These are phyloP conservation scores for Myripristis jacobus DNA, from an alignment of 2,797 vertebrate genomes.

Conservation along the genomic window DNA sequence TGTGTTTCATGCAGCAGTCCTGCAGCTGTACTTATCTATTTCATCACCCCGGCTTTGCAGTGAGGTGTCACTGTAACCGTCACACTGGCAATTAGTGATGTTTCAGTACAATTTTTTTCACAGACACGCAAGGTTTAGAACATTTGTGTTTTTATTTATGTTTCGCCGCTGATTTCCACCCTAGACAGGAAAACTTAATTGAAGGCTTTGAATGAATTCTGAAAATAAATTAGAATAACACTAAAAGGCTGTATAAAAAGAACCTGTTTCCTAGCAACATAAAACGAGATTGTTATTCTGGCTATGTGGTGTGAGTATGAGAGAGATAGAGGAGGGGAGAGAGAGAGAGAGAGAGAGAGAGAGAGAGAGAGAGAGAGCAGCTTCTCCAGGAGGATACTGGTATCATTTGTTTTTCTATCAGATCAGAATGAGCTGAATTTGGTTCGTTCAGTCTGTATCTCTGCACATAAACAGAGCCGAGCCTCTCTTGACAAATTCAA, in stretches of 20 bases:
- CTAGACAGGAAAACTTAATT: conserved; percentile 57
- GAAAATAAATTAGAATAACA: conserved; percentile 78
- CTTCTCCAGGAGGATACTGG: conserved; percentile 40
- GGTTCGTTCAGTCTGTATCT: conserved; percentile 38
- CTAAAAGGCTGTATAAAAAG: conserved; percentile 62
- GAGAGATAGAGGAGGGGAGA: conserved; percentile 14
- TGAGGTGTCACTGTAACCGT: conserved; percentile 34
- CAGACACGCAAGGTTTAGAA: conserved; percentile 16
- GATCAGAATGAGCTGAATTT: conserved; percentile 42
- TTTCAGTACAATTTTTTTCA: conserved; percentile 39
- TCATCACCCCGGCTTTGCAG: conserved; percentile 20
- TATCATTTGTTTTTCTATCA: conserved; percentile 18
- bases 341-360: not conserved
- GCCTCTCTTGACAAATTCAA: conserved; percentile 55
- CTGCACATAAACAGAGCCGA: conserved; percentile 40
- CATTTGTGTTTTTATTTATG: conserved; percentile 49
- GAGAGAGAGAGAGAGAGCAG: conserved; percentile 31
- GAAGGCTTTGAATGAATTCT: conserved; percentile 71
- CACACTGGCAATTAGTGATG: conserved; percentile 33
- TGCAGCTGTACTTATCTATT: conserved; percentile 43
- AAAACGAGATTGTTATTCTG: conserved; percentile 76
- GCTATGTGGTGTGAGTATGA: conserved; percentile 35
- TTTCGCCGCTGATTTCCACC: conserved; percentile 55
- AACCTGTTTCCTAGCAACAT: conserved; percentile 87
- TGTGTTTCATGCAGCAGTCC: conserved; percentile 59